These are phyloP conservation scores for Rhagophthalmus giganteus DNA, from an alignment of 2,888 invertebrate species.

Conservation along the genomic window DNA sequence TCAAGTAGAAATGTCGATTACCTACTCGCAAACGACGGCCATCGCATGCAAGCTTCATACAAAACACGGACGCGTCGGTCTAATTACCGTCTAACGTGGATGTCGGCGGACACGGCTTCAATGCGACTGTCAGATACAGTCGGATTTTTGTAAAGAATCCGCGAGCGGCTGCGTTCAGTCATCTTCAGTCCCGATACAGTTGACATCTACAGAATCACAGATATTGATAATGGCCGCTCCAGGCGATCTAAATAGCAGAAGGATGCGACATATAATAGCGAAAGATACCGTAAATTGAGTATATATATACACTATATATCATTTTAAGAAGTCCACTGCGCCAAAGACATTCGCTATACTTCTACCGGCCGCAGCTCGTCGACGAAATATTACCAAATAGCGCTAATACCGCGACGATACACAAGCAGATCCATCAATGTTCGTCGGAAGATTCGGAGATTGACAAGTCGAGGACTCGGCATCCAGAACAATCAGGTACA, in stretches of 20 bases:
- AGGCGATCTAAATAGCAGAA: slow-evolving; percentile 38
- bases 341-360: slow-evolving; percentile 11
- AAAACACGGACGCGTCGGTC: slow-evolving; percentile 43
- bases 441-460: slow-evolving; percentile 27
- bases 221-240: slow-evolving; percentile 42
- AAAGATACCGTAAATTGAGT: slow-evolving; percentile 29
- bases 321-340: slow-evolving; percentile 15
- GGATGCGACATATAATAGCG: slow-evolving; percentile 33
- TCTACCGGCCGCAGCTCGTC: too few relatives aligned
- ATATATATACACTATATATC: too few relatives aligned
- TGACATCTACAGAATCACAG: slow-evolving; percentile 42
- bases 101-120: slow-evolving; percentile 48
- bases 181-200: slow-evolving; percentile 42
- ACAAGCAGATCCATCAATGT: slow-evolving; percentile 15
- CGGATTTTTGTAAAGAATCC: slow-evolving; percentile 49
- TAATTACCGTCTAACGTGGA: slow-evolving; percentile 49
- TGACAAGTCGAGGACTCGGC: slow-evolving; percentile 36
- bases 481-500: slow-evolving; percentile 40
- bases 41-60: too few relatives aligned
- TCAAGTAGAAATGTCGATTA: too few relatives aligned
- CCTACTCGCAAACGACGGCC: too few relatives aligned
- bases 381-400: too few relatives aligned
- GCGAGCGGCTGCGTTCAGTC: slow-evolving; percentile 51
- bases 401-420: too few relatives aligned
- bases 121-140: slow-evolving; percentile 49